Evolutionary conservation across 2,888 invertebrate genomes (phyloP).

Genomic region (Xestia ashworthii): DNA sequence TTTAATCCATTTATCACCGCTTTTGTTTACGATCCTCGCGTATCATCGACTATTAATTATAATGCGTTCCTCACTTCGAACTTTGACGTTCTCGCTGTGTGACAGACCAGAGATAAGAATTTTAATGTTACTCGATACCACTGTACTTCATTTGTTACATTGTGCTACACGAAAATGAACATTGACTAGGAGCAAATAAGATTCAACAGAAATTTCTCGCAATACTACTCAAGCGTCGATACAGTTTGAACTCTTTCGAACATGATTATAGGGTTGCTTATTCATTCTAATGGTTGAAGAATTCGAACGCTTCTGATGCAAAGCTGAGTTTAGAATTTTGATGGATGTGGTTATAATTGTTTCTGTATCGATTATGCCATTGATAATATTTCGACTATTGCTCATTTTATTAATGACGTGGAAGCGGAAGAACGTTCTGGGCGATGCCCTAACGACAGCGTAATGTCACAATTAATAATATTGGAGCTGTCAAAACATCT

Average conservation of each 20-base stretch:
- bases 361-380: conserved; percentile 91
- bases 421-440: conserved; percentile 88
- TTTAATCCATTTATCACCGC: conserved; percentile 90
- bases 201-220: conserved; percentile 54
- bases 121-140: conserved; percentile 88
- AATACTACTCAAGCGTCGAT: conserved; percentile 43
- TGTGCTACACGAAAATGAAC: conserved; percentile 69
- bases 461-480: conserved; percentile 90
- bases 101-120: conserved; percentile 90
- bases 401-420: conserved; percentile 90
- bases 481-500: conserved; percentile 89
- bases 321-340: conserved; percentile 87
- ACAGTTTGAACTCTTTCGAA: conserved; percentile 74
- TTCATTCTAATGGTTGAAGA: conserved; percentile 66
- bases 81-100: conserved; percentile 90
- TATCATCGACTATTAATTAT: conserved; percentile 91
- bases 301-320: conserved; percentile 76
- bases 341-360: conserved; percentile 91
- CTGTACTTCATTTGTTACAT: conserved; percentile 75
- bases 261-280: conserved; percentile 68
- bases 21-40: conserved; percentile 90
- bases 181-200: conserved; percentile 66
- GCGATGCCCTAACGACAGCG: conserved; percentile 85
- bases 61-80: conserved; percentile 89
- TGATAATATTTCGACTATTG: conserved; percentile 90